Percentiles rank a stretch among this genome's conserved stretches.
Evolutionary conservation across 2,113 vertebrate species (phyloP).

Genomic region (Mirza zaza): DNA sequence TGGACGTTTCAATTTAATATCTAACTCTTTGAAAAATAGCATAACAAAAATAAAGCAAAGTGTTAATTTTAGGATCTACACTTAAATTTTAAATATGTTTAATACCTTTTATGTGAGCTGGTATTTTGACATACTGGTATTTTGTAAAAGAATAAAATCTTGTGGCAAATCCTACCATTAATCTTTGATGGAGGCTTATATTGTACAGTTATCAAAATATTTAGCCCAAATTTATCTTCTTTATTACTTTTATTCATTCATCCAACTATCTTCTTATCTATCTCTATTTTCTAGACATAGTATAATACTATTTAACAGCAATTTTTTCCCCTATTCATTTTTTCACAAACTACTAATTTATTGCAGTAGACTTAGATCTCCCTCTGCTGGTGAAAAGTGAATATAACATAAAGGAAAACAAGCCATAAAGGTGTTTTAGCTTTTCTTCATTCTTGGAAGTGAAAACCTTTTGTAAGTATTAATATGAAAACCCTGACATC

Average conservation of each 20-base stretch:
- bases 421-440: neutral
- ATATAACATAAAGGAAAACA: neutral
- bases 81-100: neutral
- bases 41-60: neutral
- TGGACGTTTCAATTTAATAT: neutral
- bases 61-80: neutral
- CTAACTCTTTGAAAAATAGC: neutral
- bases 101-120: neutral
- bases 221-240: neutral
- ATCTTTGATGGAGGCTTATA: neutral
- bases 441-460: neutral
- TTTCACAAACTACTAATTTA: neutral
- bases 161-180: neutral
- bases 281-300: neutral
- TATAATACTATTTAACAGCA: neutral
- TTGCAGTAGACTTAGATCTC: slow-evolving; percentile 26
- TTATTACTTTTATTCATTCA: neutral
- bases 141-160: neutral
- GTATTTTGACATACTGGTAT: neutral
- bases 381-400: slow-evolving; percentile 75
- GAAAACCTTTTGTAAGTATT: neutral
- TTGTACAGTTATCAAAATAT: neutral
- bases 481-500: neutral
- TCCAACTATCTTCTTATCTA: neutral
- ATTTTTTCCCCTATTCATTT: rapidly evolving